Base-by-base conservation (phyloP, 2,888 invertebrate species). In the Caenorhabditis wallacei region DNA sequence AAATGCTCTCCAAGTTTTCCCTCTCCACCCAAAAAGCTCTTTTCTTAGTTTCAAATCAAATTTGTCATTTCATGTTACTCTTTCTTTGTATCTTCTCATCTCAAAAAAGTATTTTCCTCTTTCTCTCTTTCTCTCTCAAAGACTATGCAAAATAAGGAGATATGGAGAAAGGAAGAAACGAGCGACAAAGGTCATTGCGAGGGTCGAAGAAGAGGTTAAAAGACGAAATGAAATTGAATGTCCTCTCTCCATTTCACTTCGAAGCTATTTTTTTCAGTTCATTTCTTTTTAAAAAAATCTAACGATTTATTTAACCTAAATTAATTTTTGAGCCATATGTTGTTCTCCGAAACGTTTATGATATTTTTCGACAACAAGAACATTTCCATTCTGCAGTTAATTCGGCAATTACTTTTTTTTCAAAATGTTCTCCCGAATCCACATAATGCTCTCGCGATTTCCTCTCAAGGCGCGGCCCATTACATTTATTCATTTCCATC, bases 1-100 rank as follows among this genome's bases (percentile, higher is more conserved):
- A 54, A 22, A 13, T 24, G 24, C 3, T 26, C 8, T 5, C 11
- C 54, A 5, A 53, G 8, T 24, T 54, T n/a, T 63, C 8, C 40
- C 46, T 63, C 43, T 26, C 22, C 43, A 54, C 56, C 43, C 24
- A 43, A 56, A 11, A 66, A 53, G 22, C n/a, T 40, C 8, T 56
- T 46, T 46, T 46, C 30, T 57, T 10, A 57, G 46, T 70, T 70
- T 59, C 20, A 59, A 70, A 70, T 70, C 70, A 70, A 70, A 70
- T 70, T 70, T 59, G 56, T 11, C 26, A 43, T 59, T 46, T 22
- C 43, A 5, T 51, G 30, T 30, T 11, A 64, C 18, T 1, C 46
- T 18, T 37, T 20, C 20, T 20, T 48, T 48, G 5, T 30, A 7
- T 57, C 26, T 24, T 40, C 48, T 57, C 22, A 26, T 69, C 56